Base-by-base conservation (phyloP, 2,888 invertebrate species). In the Nematopogon swammerdamellus region DNA sequence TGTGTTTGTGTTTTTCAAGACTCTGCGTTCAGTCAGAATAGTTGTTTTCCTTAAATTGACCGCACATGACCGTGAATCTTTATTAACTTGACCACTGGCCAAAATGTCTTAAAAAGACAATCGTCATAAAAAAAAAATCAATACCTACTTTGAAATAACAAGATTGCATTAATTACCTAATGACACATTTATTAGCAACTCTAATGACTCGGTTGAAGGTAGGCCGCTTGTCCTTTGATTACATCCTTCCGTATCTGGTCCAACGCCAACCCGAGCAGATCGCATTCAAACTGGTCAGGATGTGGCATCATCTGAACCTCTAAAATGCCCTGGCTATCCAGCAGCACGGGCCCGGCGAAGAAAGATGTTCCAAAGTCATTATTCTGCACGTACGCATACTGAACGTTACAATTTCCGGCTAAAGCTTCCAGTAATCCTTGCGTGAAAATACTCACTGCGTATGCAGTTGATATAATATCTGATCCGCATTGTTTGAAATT, bases 391-490 rank as follows among this genome's bases (percentile, higher is more conserved):
- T 58, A 68, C 3, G 70, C 73, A 30, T 68, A 60, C 0, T 71
- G 60, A 50, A 58, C 57, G 2, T 58, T 54, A 1, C 57, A 57
- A 2, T 56, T 54, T 0, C 71, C 73, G 5, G 63, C 61, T n/a
- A 72, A 50, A 2, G 67, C 88, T 44, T 80, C 70, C 1, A 87
- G 63, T 43, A 86, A 58, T 2, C 80, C 77, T 54, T 76, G 69
- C 14, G 82, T 77, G 60, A 89, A 88, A 46, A 81, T 60, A 4
- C 82, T 74, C 14, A 82, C 84, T 49, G 88, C 85, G 57, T 75
- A 85, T 0, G 88, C 88, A 68, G 84, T 81, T 0, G 87, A 85
- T 45, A 88, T 64, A 18, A 79, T 71, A 83, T 55, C 68, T 87
- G 64, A 67, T 25, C 5, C 25, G 25, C 25, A 6, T 4, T 8